Evolutionary conservation across 2,888 invertebrate genomes (phyloP).

Genomic region (Drosophila mimica): DNA sequence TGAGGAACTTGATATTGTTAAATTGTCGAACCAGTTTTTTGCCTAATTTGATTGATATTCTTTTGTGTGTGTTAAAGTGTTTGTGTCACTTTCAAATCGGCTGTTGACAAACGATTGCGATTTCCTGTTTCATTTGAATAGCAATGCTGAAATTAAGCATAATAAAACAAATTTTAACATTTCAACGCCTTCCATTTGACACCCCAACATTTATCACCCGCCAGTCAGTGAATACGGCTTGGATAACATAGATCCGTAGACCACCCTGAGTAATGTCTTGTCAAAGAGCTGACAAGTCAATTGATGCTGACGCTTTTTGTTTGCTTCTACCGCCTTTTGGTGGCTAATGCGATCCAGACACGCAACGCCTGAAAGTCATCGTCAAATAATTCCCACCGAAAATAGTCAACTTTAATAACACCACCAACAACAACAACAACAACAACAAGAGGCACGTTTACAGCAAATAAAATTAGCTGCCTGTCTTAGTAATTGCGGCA

Average conservation of each 20-base stretch:
- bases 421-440: constrained; percentile 17
- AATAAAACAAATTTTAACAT: constrained; percentile 25
- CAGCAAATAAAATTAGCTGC: constrained; percentile 78
- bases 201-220: constrained; percentile 17
- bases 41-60: constrained; percentile 35
- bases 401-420: constrained; percentile 33
- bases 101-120: constrained; percentile 19
- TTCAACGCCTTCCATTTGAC: constrained; percentile 48
- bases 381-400: constrained; percentile 64
- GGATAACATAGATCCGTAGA: constrained; percentile 31
- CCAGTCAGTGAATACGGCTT: background rate
- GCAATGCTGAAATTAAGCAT: constrained; percentile 5
- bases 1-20: constrained; percentile 40
- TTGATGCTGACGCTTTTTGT: constrained; percentile 45
- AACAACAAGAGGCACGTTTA: constrained; percentile 58
- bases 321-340: constrained; percentile 19
- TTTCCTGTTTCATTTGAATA: constrained; percentile 72
- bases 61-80: constrained; percentile 41
- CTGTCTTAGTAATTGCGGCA: constrained; percentile 76
- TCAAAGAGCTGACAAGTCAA: constrained; percentile 70
- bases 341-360: constrained; percentile 61
- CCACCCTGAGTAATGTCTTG: constrained; percentile 66
- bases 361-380: constrained; percentile 67
- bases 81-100: constrained; percentile 64
- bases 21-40: constrained; percentile 67